Evolutionary conservation across 37 sponge, comb jelly and placozoan species (phyloP), one percentile per base, ranked within the genome.

Genomic region (Dysidea cf. avara): DNA sequence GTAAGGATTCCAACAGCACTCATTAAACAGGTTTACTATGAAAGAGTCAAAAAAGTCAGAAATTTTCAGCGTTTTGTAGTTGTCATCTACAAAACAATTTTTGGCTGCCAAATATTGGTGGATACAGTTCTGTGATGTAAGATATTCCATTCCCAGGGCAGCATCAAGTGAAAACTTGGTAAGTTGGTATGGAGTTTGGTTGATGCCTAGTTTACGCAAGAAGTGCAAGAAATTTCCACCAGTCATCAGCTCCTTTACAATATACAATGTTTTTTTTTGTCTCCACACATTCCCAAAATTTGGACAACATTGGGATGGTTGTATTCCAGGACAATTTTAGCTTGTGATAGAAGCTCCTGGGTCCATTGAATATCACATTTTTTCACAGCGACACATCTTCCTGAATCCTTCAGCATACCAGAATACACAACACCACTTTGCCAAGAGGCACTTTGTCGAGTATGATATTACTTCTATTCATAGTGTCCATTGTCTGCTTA

Each of bases 201-300:
- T 46, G 7, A 36, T 22, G 0, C 84, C 87, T 30, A 89, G 81
- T 78, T 96, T 93, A 52, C 94, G 55, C 38, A 96, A 75, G 75
- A 74, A 96, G 36, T 84, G 82, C 24, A 89, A 56, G 62, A 96
- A 86, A 7, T 90, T 80, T 59, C 97, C 97, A 1, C 94, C 94
- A 20, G 79, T 76, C 91, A 96, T 89, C 28, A 96, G 69, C 89
- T 96, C 97, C 94, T 92, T 96, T 20, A 96, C 78, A 39, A 96
- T 96, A 39, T 83, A 93, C 43, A 96, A 79, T 7, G 90, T 83
- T 14, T 93, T 90, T 29, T 68, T 77, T 25, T 96, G 87, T 13
- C 86, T 72, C 46, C 86, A 85, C 14, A 96, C 79, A 11, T n/a
- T 4, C 96, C 96, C 21, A 96, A n/a, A n/a, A n/a, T n/a, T n/a